A percentile compares a stretch with the other conserved stretches of the same genome.
Conservation (phyloP, 2,113 vertebrate genomes). For the Fulica atra region DNA sequence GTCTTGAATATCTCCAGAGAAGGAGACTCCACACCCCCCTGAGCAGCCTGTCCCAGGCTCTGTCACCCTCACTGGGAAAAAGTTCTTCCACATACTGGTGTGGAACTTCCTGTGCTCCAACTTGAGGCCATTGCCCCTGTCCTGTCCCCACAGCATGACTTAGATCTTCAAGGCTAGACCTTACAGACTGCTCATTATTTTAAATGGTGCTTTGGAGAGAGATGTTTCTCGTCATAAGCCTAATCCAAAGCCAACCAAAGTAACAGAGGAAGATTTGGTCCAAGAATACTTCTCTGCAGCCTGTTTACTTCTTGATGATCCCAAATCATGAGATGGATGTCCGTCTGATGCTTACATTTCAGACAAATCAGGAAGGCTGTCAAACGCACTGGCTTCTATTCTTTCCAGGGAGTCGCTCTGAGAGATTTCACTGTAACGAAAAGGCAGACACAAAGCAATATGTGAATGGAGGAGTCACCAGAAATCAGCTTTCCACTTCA, state of each 20-base stretch:
- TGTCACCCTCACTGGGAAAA: no score
- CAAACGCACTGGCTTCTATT: constrained; percentile 85
- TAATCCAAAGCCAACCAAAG: constrained; percentile 40
- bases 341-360: constrained; percentile 86
- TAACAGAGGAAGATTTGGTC: background rate
- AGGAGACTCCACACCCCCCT: no score
- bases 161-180: background rate
- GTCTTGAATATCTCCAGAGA: no score
- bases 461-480: background rate
- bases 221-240: constrained; percentile 40
- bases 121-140: no score
- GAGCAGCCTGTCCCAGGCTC: no score
- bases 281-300: background rate
- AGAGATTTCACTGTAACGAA: constrained; percentile 84
- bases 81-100: no score
- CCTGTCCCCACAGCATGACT: background rate
- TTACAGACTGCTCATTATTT: constrained; percentile 10
- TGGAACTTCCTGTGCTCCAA: no score
- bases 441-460: constrained; percentile 22
- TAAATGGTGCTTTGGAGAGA: background rate
- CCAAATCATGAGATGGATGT: background rate
- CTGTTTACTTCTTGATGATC: background rate
- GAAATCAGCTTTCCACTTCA: background rate
- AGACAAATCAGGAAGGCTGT: constrained; percentile 82
- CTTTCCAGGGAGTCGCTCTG: constrained; percentile 85